Base-by-base conservation (phyloP, 1,140 invertebrate genomes). In the Drosophila tristis region DNA sequence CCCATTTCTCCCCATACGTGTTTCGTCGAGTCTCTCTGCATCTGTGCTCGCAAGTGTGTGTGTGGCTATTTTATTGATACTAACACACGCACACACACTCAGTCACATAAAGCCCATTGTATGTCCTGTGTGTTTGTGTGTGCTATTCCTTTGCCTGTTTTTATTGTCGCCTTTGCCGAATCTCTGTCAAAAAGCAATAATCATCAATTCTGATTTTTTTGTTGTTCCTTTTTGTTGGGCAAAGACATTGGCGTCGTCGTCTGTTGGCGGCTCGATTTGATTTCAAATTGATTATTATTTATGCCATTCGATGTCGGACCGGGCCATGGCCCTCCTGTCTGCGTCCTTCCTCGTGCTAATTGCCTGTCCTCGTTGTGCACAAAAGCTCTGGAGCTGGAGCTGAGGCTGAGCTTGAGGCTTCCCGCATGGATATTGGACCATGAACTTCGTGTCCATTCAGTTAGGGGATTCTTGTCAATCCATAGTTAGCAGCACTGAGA, bases 171-270 rank as follows among this genome's bases (percentile, higher is more conserved):
- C 78, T 75, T 47, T 51, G 64, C 65, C 70, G 80, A 90, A 87
- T 87, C 79, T 84, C 90, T 91, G 90, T 91, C 90, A 91, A 91
- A 91, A 91, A 87, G 90, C 90, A 91, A 91, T 91, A 91, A 91
- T 91, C 90, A 91, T 91, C 90, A 91, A 91, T 91, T 91, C 85
- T 91, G 90, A 91, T 91, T 45, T n/a, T 62, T 42, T 43, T 39
- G 29, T 23, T 11, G 15, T n/a, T 26, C 3, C 31, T 50, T 45
- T 50, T 29, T 20, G 56, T 64, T 57, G 48, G 60, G 31, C 51
- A 65, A 65, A 60, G 68, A 64, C 60, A 64, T 65, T 64, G 39
- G 13, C 13, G 25, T 26, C 29, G 55, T 57, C 2, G 57, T 55
- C 58, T 72, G 44, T 64, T 45, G 54, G 55, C 47, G 60, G 49